phyloP scores from a whole-genome alignment of 2,888 invertebrate species.

The Fissipunctia ypsillon region DNA sequence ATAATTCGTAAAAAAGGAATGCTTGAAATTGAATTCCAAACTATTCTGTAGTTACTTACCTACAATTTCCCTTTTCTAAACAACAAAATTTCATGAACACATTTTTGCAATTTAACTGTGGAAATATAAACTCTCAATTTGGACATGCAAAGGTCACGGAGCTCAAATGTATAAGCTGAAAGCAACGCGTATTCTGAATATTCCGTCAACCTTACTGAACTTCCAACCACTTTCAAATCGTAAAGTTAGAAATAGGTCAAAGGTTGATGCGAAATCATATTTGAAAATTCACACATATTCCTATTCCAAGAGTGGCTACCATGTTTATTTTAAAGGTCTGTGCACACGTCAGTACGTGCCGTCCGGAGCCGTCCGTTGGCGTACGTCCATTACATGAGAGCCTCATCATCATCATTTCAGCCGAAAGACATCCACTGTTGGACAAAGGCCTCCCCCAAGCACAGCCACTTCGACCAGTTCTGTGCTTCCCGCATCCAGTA shows the following conservation, averaged over 20 bases:
- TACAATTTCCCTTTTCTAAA: neutral
- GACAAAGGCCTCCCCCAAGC: too few relatives aligned
- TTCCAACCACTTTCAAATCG: slow-evolving; percentile 12
- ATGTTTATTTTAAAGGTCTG: slow-evolving; percentile 17
- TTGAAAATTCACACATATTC: slow-evolving; percentile 4
- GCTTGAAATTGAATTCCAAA: neutral
- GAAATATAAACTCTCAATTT: slow-evolving; percentile 4
- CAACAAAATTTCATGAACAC: neutral
- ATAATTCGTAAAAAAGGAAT: neutral
- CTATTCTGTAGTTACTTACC: neutral
- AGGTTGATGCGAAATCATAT: neutral
- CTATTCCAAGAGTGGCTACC: neutral
- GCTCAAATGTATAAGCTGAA: slow-evolving; percentile 15
- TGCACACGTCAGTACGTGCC: neutral
- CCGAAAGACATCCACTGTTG: too few relatives aligned
- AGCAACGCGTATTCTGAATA: slow-evolving; percentile 27
- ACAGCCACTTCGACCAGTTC: too few relatives aligned
- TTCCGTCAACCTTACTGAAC: slow-evolving; percentile 18
- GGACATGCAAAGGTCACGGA: slow-evolving; percentile 20
- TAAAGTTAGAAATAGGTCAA: slow-evolving; percentile 16
- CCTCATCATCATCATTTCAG: too few relatives aligned
- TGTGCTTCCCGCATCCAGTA: too few relatives aligned
- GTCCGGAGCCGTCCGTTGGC: neutral
- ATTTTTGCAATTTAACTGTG: neutral
- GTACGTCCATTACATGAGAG: neutral